Evolutionary conservation across 2,888 invertebrate species (phyloP).

Genomic region (Synergus laeviventris): DNA sequence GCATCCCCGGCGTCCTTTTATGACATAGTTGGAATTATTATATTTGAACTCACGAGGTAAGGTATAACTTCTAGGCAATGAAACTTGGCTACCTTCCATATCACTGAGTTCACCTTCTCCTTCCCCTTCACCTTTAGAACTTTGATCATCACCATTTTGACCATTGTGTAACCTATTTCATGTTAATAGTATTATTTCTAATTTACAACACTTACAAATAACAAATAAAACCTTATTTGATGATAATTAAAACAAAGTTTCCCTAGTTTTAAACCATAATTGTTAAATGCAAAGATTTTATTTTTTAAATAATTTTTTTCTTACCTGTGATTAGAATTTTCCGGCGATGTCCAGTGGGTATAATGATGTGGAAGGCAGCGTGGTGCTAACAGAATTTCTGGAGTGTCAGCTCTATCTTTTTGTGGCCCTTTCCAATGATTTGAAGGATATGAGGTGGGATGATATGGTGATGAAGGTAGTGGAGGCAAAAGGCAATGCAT

Average conservation of each 20-base stretch:
- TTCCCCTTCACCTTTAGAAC: constrained; percentile 64
- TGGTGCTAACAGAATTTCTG: constrained; percentile 88
- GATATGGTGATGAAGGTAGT: constrained; percentile 67
- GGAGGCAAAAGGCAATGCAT: constrained; percentile 73
- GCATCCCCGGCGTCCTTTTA: constrained; percentile 78
- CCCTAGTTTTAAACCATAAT: background rate
- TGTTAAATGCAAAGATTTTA: background rate
- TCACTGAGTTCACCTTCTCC: constrained; percentile 72
- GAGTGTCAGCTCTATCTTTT: constrained; percentile 82
- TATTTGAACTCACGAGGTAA: constrained; percentile 91
- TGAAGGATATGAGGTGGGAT: constrained; percentile 66
- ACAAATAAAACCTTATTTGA: background rate
- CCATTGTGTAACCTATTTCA: constrained; percentile 2
- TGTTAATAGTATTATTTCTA: background rate
- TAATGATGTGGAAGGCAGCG: constrained; percentile 76
- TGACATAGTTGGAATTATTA: constrained; percentile 67
- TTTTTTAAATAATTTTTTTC: background rate
- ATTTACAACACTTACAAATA: background rate
- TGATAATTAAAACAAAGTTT: background rate
- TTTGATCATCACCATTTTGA: constrained; percentile 52
- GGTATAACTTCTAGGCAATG: constrained; percentile 90
- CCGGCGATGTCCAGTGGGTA: constrained; percentile 69
- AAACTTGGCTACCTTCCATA: constrained; percentile 80
- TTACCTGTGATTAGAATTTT: constrained; percentile 67
- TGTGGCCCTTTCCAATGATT: constrained; percentile 73